Base-by-base conservation (phyloP, 2,797 vertebrate species). In the Liasis olivaceus region DNA sequence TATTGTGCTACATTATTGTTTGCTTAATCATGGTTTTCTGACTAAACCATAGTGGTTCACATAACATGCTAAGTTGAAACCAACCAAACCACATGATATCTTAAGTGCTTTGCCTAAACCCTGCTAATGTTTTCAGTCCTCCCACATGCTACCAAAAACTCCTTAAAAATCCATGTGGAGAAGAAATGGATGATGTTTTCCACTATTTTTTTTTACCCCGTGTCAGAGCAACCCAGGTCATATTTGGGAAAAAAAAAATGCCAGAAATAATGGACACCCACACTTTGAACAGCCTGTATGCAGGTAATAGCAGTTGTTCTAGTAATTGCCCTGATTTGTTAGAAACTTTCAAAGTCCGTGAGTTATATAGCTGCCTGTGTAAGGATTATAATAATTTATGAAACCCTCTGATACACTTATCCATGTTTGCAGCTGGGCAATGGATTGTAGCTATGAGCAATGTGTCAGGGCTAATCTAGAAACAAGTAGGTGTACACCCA, bases 381-480 rank as follows among this genome's bases (percentile, higher is more conserved):
- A 84, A 51, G 47, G 0, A 20, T 60, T 28, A 63, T 86, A 51
- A 51, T 42, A 89, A 88, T 92, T 84, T 91, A 93, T 93, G n/a
- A 60, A 93, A 28, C 24, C 13, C n/a, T 24, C 28, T 66, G 56
- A 84, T 91, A 94, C 90, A 90, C 92, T 63, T 11, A 22, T 87
- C 36, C 66, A 54, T 2, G 58, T 89, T 93, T 72, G 17, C 92
- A 87, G 31, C 9, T 6, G 17, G 28, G 15, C 89, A 92, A 85
- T 9, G 17, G 66, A 66, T 47, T 36, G 87, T 93, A 84, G 2
- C 0, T 92, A 62, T 85, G 66, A 90, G 63, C 87, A 59, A 22
- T 63, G 51, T 51, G 91, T 24, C 31, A 92, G 85, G 14, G 85
- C 93, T 93, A 92, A 95, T 89, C 63, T 64, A 93, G 86, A 42